Conservation (phyloP, 2,888 invertebrate genomes). For the Quadroppia sp. region DNA sequence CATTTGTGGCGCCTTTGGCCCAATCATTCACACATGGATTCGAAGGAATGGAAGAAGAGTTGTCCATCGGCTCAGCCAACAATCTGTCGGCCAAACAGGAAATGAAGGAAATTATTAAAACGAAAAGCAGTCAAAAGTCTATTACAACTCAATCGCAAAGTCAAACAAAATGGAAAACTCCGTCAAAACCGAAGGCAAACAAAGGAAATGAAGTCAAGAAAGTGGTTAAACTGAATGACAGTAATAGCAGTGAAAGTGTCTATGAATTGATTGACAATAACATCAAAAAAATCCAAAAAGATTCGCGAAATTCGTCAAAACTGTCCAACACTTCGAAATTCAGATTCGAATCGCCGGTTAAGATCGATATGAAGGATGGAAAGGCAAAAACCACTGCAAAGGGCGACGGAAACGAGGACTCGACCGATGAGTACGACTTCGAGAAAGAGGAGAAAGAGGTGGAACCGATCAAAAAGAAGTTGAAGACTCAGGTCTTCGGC, state of each 20-base stretch:
- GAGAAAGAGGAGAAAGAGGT: background rate
- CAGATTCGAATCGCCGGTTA: conserved; percentile 2
- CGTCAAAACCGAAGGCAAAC: background rate
- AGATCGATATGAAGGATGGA: background rate
- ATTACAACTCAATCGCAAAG: background rate
- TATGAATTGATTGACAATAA: background rate
- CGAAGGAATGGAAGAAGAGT: background rate
- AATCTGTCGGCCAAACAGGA: conserved; percentile 20
- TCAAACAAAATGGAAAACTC: background rate
- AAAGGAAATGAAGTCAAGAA: background rate
- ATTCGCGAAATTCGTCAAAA: background rate
- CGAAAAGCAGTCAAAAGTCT: background rate
- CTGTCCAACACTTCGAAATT: background rate
- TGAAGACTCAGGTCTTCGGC: background rate
- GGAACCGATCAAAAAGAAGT: background rate
- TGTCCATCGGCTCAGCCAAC: background rate
- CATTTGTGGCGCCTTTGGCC: background rate
- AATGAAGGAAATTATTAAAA: background rate
- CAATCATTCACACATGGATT: background rate
- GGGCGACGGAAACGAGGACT: background rate
- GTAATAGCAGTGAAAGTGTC: conserved; percentile 19
- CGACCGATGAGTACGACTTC: background rate
- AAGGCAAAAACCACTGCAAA: background rate
- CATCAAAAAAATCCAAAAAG: background rate
- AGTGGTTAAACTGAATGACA: background rate